Evolutionary conservation across 2,797 vertebrate species (phyloP).

Genomic region (Gephyroberyx darwinii): DNA sequence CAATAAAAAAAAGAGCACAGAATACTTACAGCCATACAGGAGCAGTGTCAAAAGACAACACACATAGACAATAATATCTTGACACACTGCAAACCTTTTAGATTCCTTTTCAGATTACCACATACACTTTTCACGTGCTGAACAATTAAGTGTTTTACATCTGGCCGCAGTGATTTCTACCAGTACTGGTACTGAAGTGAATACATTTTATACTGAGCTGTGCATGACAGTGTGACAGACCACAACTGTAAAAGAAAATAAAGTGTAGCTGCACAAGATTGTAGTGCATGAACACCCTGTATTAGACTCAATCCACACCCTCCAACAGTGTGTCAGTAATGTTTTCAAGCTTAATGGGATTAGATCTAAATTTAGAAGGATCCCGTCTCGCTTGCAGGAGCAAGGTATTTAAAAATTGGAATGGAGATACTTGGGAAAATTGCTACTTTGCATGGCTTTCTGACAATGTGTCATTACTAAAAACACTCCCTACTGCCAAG

Average conservation of each 20-base stretch:
- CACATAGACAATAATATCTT: background rate
- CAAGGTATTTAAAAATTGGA: conserved; percentile 70
- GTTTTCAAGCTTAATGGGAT: conserved; percentile 78
- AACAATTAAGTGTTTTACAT: conserved; percentile 1
- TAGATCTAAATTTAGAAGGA: conserved; percentile 81
- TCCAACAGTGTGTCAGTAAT: conserved; percentile 62
- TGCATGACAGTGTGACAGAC: conserved; percentile 12
- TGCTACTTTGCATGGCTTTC: conserved; percentile 73
- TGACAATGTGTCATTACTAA: conserved; percentile 79
- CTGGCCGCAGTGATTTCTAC: background rate
- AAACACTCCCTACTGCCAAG: conserved; percentile 75
- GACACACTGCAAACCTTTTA: background rate
- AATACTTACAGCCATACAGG: background rate
- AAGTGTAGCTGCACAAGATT: conserved; percentile 34
- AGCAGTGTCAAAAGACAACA: background rate
- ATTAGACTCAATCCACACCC: conserved; percentile 55
- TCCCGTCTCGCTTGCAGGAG: conserved; percentile 62
- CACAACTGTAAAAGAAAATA: conserved; percentile 17
- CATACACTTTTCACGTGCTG: background rate
- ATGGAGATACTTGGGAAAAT: conserved; percentile 78
- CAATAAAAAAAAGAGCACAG: conserved; percentile 15
- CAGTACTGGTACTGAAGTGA: background rate
- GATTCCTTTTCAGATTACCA: background rate
- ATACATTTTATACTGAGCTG: conserved; percentile 1
- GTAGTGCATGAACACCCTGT: conserved; percentile 33